Percentiles rank a stretch among this genome's conserved stretches.
Evolutionary conservation across 2,113 vertebrate genomes (phyloP).

Genomic region (Psittacula cyanocephala): DNA sequence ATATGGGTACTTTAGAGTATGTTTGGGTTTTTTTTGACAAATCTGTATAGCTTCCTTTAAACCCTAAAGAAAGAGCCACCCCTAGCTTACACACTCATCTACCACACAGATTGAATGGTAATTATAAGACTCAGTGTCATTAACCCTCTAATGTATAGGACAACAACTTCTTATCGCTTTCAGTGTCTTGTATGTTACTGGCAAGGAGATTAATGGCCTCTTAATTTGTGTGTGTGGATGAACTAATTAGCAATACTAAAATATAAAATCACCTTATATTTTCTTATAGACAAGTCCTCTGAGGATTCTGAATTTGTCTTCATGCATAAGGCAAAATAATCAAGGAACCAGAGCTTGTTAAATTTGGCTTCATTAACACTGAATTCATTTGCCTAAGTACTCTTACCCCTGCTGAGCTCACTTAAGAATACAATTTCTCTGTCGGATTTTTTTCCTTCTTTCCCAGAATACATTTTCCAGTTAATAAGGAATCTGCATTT

Average conservation of each 20-base stretch:
- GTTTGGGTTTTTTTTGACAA: neutral
- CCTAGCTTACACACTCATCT: neutral
- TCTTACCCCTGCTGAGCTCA: conserved; percentile 54
- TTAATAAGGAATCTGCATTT: neutral
- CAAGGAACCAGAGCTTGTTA: conserved; percentile 50
- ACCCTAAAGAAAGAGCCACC: neutral
- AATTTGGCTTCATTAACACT: conserved; percentile 61
- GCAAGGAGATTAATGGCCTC: conserved; percentile 6
- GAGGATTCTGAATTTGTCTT: conserved; percentile 52
- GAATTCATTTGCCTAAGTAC: conserved; percentile 64
- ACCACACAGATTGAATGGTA: neutral
- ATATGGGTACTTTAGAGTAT: neutral
- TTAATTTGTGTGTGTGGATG: conserved; percentile 64
- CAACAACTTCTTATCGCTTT: neutral
- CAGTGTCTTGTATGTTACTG: neutral
- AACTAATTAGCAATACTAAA: conserved; percentile 63
- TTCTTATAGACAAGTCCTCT: conserved; percentile 35
- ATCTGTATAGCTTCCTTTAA: neutral
- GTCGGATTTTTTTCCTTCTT: conserved; percentile 4
- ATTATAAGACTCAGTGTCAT: neutral
- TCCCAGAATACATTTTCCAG: conserved; percentile 15
- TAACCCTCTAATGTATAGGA: neutral
- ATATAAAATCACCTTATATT: conserved; percentile 55
- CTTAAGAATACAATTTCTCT: neutral
- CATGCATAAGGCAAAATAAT: conserved; percentile 54